phyloP scores from a whole-genome alignment of 2,113 vertebrate species.

The Puma concolor region DNA sequence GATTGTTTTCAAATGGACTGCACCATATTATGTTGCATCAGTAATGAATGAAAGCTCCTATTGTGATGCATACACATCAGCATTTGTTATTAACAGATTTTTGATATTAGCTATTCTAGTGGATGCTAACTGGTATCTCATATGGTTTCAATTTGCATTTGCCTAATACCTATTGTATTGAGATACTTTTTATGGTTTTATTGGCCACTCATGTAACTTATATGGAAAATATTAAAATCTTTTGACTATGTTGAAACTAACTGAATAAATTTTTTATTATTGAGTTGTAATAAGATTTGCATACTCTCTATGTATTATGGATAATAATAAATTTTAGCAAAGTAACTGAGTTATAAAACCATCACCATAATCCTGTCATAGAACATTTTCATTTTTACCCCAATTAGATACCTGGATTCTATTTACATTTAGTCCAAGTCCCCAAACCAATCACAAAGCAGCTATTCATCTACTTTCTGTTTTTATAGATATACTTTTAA shows the following conservation, averaged over 20 bases:
- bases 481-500: neutral
- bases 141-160: neutral
- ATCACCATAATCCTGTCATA: neutral
- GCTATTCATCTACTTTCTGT: neutral
- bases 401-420: neutral
- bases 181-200: neutral
- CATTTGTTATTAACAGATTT: neutral
- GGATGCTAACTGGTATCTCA: neutral
- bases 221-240: neutral
- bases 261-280: neutral
- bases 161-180: neutral
- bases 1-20: neutral
- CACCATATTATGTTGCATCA: neutral
- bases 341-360: neutral
- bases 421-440: neutral
- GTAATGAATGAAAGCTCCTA: neutral
- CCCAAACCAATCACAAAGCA: neutral
- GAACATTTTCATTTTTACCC: neutral
- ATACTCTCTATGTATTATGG: neutral
- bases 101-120: neutral
- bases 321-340: neutral
- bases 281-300: neutral
- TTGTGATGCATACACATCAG: neutral
- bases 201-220: neutral
- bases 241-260: neutral